These are phyloP conservation scores for Holacanthus passer DNA, from an alignment of 2,113 vertebrate genomes.

Conservation along the genomic window DNA sequence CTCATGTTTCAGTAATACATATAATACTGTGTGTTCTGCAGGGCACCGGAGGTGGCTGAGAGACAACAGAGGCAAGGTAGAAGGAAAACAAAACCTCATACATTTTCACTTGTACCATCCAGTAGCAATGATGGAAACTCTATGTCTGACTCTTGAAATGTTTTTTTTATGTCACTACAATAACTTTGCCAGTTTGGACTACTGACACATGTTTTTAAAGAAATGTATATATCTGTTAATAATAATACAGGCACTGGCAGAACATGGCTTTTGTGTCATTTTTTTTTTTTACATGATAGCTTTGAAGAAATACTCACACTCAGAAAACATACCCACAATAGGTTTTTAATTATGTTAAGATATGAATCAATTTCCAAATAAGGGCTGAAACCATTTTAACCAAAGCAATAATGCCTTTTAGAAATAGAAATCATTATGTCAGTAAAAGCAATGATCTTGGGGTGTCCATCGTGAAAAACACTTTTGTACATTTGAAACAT, in stretches of 20 bases:
- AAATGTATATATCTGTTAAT: background rate
- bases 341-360: slow-evolving; percentile 69
- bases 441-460: slow-evolving; percentile 30
- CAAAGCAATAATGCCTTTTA: slow-evolving; percentile 38
- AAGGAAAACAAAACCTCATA: slow-evolving; percentile 62
- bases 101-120: slow-evolving; percentile 45
- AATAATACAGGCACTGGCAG: background rate
- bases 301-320: slow-evolving; percentile 50
- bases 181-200: slow-evolving; percentile 1
- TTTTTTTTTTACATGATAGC: background rate
- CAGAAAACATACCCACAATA: slow-evolving; percentile 35
- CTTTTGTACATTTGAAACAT: slow-evolving; percentile 7
- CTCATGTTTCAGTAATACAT: slow-evolving; percentile 25
- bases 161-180: background rate
- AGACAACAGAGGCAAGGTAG: slow-evolving; percentile 52
- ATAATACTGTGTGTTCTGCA: slow-evolving; percentile 48
- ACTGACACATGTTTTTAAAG: background rate
- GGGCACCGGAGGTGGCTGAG: slow-evolving; percentile 66
- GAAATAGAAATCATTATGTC: slow-evolving; percentile 33
- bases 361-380: slow-evolving; percentile 51
- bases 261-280: background rate
- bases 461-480: slow-evolving; percentile 5
- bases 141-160: slow-evolving; percentile 38
- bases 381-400: slow-evolving; percentile 28
- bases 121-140: slow-evolving; percentile 33